Evolutionary conservation across 2,888 invertebrate species (phyloP), one percentile per base, ranked within the genome.

Genomic region (Lithosia quadra): DNA sequence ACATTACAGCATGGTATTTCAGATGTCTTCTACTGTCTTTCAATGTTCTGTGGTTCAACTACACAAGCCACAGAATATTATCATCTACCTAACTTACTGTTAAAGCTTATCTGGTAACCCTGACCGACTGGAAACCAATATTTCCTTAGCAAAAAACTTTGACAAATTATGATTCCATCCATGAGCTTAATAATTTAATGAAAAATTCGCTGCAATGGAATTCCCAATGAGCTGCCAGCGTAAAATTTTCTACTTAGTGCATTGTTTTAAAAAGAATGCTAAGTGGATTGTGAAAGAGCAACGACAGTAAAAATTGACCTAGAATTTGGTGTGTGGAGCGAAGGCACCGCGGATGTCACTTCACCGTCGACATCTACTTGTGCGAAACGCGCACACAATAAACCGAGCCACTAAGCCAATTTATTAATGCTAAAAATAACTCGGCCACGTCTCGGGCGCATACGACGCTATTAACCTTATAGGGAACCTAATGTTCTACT

Each of bases 381-480:
- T 89, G 88, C 90, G 84, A 91, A 92, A 91, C 90, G 90, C 88
- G 84, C 91, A 86, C 89, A 92, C 92, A 93, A 92, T 92, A 92
- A 92, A 91, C 87, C 87, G 90, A 91, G 91, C 89, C 87, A 91
- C 92, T 92, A 94, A 95, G 91, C 92, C 94, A 94, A 95, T 95
- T 95, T 95, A 94, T 91, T 91, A 93, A 90, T 88, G 91, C 94
- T 95, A 95, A 94, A 95, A 95, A 95, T 95, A 95, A 91, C 91
- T 84, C 88, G 85, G 85, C 89, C 88, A 92, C 89, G 88, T 92
- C 94, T 92, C 92, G 86, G 88, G 84, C 89, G 88, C 89, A 91
- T 91, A 89, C 86, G 88, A 88, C 89, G 90, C 88, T 92, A 92
- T 93, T 93, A 93, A 91, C 92, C 92, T 90, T 92, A 90, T 90